Base-by-base conservation (phyloP, 1,140 invertebrate species). In the Euwallacea fornicatus region DNA sequence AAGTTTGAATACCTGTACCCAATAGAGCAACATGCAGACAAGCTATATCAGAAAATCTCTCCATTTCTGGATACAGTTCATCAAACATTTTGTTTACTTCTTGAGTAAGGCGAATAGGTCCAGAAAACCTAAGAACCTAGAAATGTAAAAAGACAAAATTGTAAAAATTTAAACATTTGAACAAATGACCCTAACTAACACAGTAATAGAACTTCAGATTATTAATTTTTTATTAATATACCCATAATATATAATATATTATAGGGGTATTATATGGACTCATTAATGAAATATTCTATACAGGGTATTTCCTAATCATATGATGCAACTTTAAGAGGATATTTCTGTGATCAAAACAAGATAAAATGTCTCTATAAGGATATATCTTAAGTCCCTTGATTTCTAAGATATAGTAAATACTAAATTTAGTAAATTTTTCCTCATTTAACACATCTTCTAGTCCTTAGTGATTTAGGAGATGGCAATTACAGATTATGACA, bases 1-100 rank as follows among this genome's bases (percentile, higher is more conserved):
- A 82, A 0, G 82, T 62, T 64, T 81, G 79, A 41, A 80, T 15
- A 43, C 66, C 66, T 42, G 84, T 84, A 47, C 83, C 82, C 2
- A 85, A 73, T 6, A 89, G 80, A 0, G 83, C 81, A 15, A 88
- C 79, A 69, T 90, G 88, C 2, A 84, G 77, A 68, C 85, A 80
- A 50, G 79, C 75, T 2, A 83, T 33, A 8, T 84, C 63, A 6
- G 83, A 82, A 0, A 86, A 74, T 13, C 80, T 76, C 9, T 82
- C 78, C 59, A 87, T 76, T 74, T 85, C 79, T 15, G 76, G 66
- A 15, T 60, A 43, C 16, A 78, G 62, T 13, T 16, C 58, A 53
- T 77, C 74, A 11, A 76, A 60, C 73, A 77, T 73, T 60, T 10
- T 8, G 58, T 70, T 33, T 0, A 77, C 53, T 67, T 75, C 61